Base-by-base conservation (phyloP, 2,797 vertebrate genomes). In the Dendrocincla tyrannina region DNA sequence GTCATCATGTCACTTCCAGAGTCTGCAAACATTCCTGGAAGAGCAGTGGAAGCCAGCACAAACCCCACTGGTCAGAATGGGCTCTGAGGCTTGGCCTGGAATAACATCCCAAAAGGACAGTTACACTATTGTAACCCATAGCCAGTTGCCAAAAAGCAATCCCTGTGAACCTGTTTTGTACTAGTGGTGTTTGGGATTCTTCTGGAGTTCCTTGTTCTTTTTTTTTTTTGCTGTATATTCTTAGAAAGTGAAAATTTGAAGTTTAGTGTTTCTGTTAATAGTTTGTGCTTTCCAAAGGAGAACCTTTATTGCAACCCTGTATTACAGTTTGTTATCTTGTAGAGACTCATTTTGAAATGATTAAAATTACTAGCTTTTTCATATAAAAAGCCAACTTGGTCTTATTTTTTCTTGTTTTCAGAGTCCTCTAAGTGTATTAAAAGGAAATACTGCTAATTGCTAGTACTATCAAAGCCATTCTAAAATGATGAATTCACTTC, bases 341-440 rank as follows among this genome's bases (percentile, higher is more conserved):
- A 97, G 79, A 96, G 49, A 41, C 53, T 88, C 2, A 89, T 96
- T 96, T 95, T 68, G 17, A 94, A 96, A 79, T 66, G 0, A 98
- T 97, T 97, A 97, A 97, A 90, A 96, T 91, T 19, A 83, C 49
- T 60, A 66, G 59, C 64, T 86, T 81, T 95, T 91, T 92, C 85
- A 18, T 68, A 88, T 58, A 76, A 77, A 87, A 73, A 39, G 19
- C 10, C 46, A 84, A 13, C 22, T 41, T 93, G 49, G n/a, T 63
- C 86, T 93, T 80, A 17, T 73, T 95, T 93, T 82, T 94, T 93
- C 15, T 89, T 75, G 17, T 50, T 82, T 89, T 42, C 33, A 22
- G 80, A 52, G 49, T 88, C 79, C 47, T 88, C 9, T 94, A 35
- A 79, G 70, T 69, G 22, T 44, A 37, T 49, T 66, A 39, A 55